Base-by-base conservation (phyloP, 2,113 vertebrate genomes). In the Psittacula cyanocephala region DNA sequence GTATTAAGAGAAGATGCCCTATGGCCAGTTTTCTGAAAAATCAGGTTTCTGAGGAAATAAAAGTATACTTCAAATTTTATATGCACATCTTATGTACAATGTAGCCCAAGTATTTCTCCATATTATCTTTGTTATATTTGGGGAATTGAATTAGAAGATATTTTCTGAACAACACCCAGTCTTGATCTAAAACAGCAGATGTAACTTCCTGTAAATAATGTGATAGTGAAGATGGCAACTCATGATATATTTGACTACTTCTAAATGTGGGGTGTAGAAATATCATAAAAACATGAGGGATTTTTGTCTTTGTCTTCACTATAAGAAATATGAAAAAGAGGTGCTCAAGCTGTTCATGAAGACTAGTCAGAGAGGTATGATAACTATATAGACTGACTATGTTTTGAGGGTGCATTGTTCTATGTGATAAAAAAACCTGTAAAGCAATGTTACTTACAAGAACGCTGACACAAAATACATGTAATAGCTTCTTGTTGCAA, bases 191-290 rank as follows among this genome's bases (percentile, higher is more conserved):
- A 82, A 62, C 5, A 35, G 4, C 0, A 1, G 17, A 24, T 47
- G 2, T 29, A 77, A 89, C 62, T 74, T 47, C 17, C 10, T 57
- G 3, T 27, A 55, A 69, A 39, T 23, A 50, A 27, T 8, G 20
- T 47, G 27, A n/a, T 6, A 52, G 17, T 37, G 28, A 35, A 52
- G 15, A 10, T 74, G 41, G 7, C 4, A 57, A 7, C 31, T 91
- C 13, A 4, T n/a, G 22, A 9, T 43, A 0, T 13, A 31, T 55
- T 88, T 50, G 10, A 2, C 8, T 64, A 0, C 0, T 55, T 83
- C 13, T 4, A 65, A 43, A 8, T 20, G 4, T 20, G 11, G 1
- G 6, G 17, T 29, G 9, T 24, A 65, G 27, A 69, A 84, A 65
- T 29, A 39, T 3, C 11, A 24, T 46, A 19, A 80, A 55, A 20